A percentile compares a stretch with the other conserved stretches of the same genome.
Evolutionary conservation across 23 tunicate genomes (phyloP).

Genomic region (Oikopleura dioica): DNA sequence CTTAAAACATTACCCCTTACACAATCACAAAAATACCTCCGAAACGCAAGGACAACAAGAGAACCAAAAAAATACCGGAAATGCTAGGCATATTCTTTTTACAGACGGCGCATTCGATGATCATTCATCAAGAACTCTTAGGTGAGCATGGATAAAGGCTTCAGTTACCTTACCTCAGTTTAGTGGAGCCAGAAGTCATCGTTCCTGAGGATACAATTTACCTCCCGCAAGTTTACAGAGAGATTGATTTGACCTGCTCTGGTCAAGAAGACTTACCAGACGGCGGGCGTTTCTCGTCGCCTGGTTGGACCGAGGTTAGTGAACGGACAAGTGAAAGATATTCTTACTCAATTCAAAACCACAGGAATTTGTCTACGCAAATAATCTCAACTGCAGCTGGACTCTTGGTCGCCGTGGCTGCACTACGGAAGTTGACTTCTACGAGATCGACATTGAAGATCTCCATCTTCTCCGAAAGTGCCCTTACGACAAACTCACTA

Average conservation of each 20-base stretch:
- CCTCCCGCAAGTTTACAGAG: not conserved
- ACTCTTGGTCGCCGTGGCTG: not conserved
- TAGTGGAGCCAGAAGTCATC: not conserved
- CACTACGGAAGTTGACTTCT: constrained; percentile 5
- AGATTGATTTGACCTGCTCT: not conserved
- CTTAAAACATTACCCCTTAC: too few species aligned
- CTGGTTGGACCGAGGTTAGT: constrained; percentile 7
- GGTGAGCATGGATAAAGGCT: too few species aligned
- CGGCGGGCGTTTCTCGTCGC: constrained; percentile 6
- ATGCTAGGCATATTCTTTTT: too few species aligned
- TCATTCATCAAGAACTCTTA: too few species aligned
- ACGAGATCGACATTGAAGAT: constrained; percentile 7
- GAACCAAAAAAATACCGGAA: too few species aligned
- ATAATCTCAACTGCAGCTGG: constrained; percentile 10
- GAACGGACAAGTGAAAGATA: too few species aligned
- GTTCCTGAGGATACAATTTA: not conserved
- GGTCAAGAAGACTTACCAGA: not conserved
- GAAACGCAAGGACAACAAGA: too few species aligned
- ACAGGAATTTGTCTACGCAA: not conserved
- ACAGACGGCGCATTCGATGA: too few species aligned
- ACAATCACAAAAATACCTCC: too few species aligned
- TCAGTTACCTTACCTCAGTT: too few species aligned
- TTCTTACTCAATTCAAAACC: too few species aligned
- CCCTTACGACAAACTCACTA: not conserved
- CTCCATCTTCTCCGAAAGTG: not conserved